Percentiles rank a stretch among this genome's conserved stretches.
These are phyloP conservation scores for Cyprinus carpio DNA, from an alignment of 2,113 vertebrate genomes.

Conservation along the genomic window DNA sequence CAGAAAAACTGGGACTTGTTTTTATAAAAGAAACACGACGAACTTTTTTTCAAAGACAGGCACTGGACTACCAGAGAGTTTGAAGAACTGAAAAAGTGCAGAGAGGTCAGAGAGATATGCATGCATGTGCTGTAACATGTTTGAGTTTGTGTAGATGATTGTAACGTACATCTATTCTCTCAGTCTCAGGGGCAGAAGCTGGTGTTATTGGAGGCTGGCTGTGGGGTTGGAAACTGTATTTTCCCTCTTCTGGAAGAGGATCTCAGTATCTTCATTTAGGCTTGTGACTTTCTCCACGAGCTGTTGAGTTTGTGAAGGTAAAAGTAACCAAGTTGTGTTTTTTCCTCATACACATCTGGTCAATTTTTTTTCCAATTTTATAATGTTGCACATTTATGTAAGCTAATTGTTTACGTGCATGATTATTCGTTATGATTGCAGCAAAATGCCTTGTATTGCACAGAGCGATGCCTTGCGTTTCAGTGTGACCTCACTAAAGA, in stretches of 20 bases:
- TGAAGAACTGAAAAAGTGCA: conserved; percentile 84
- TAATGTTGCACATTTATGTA: neutral
- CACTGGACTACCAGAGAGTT: conserved; percentile 97
- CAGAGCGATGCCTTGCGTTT: conserved; percentile 86
- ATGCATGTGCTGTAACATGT: neutral
- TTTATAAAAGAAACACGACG: conserved; percentile 95
- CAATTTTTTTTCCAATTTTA: neutral
- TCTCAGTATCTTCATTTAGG: conserved; percentile 87
- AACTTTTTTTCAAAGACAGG: conserved; percentile 98
- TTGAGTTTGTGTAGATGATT: neutral
- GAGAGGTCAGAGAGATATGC: conserved; percentile 74
- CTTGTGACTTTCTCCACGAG: conserved; percentile 97
- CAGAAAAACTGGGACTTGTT: conserved; percentile 98
- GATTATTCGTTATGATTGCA: conserved; percentile 61
- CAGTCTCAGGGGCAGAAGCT: conserved; percentile 77
- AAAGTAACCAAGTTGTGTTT: conserved; percentile 40
- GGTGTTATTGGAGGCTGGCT: conserved; percentile 93
- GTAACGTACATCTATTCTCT: neutral
- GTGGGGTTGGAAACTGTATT: conserved; percentile 95
- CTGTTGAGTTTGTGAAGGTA: conserved; percentile 93
- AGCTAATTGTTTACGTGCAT: no score
- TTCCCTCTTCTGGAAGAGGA: conserved; percentile 94
- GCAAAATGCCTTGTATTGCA: conserved; percentile 83
- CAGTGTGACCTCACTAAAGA: conserved; percentile 94
- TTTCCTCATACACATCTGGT: no score